Evolutionary conservation across 2,888 invertebrate species (phyloP), one percentile per base, ranked within the genome.

Genomic region (Sesamia inferens): DNA sequence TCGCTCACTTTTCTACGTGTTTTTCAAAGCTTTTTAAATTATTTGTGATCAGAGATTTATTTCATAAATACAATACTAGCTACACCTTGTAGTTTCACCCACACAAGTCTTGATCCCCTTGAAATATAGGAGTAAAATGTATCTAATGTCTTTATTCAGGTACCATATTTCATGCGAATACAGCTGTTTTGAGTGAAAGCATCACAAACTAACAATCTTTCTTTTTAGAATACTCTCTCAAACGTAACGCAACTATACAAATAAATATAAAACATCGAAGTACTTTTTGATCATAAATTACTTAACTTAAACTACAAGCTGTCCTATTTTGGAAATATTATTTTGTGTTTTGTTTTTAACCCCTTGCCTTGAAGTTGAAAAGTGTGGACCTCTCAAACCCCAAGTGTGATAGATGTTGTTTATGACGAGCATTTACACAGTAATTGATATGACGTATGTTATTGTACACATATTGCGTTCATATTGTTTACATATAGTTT

Each of bases 401-500:
- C 16, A 57, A 31, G 8, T 47, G 19, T 54, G n/a, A 54, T 61
- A 22, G n/a, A 11, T 22, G 16, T 57, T 55, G 0, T 54, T 67
- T 39, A 47, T 55, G 44, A 66, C 59, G 14, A 76, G 59, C 42
- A 39, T 54, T n/a, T 16, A 71, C 39, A 54, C n/a, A 8, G 19
- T 62, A 69, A 68, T 70, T 74, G 70, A 66, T 71, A 63, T 71
- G 64, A 68, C 67, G 62, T 63, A 55, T 66, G n/a, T 71, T 71
- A 6, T 71, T 61, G 48, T 57, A 73, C 51, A 69, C 54, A 57
- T 70, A 70, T 71, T 63, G 39, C 64, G 8, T 31, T 55, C 51
- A 63, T 75, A 71, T 73, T 76, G 79, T 82, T 85, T 78, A 76
- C 62, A 78, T 55, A 74, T 79, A 74, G 81, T 79, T 81, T 86